Conservation (phyloP, 2,888 invertebrate species). For the Mylabris sibirica region DNA sequence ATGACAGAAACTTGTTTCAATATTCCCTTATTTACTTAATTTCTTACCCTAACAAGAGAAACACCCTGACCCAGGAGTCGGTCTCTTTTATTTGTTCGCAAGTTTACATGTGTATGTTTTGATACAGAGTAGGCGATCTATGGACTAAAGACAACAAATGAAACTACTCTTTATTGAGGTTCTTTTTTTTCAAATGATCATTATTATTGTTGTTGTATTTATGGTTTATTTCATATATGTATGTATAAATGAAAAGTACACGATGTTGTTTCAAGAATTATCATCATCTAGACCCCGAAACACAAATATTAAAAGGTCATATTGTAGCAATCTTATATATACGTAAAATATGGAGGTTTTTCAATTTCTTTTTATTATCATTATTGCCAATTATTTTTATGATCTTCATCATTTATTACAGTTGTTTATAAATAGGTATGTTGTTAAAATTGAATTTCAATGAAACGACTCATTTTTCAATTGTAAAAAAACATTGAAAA, state of each 20-base stretch:
- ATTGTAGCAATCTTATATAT: constrained; percentile 26
- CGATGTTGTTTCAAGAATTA: constrained; percentile 21
- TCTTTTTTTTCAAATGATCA: neutral
- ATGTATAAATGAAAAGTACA: constrained; percentile 21
- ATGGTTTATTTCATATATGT: constrained; percentile 6
- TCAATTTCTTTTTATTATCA: neutral
- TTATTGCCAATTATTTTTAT: constrained; percentile 1
- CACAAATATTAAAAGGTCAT: constrained; percentile 37
- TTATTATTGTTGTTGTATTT: constrained; percentile 14
- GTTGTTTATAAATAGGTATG: neutral
- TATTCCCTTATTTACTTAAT: no score
- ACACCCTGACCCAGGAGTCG: no score
- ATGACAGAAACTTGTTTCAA: no score
- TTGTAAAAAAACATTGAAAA: neutral
- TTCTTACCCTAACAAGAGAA: no score
- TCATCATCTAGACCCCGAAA: constrained; percentile 35
- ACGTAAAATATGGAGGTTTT: constrained; percentile 17
- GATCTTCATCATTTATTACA: neutral
- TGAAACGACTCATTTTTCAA: neutral
- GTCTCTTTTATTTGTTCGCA: no score
- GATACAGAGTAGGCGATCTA: neutral
- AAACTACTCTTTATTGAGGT: neutral
- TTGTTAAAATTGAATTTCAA: neutral
- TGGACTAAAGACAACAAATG: neutral
- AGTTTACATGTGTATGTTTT: neutral